phyloP scores from a whole-genome alignment of 2,888 invertebrate species.

The Anoplius nigerrimus region DNA sequence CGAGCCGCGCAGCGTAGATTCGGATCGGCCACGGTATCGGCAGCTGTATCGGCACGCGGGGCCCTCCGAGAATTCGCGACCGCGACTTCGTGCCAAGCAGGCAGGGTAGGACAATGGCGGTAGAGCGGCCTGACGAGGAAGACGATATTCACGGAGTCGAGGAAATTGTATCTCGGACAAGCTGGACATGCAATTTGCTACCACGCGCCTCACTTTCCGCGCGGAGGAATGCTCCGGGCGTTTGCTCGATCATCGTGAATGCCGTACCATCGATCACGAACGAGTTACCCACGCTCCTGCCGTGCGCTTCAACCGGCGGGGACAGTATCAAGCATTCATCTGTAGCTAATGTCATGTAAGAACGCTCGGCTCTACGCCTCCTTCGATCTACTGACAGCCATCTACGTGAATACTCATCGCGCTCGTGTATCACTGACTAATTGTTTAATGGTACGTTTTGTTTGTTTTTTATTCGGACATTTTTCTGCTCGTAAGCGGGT shows the following conservation, averaged over 20 bases:
- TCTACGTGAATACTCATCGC: conserved; percentile 48
- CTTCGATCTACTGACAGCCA: conserved; percentile 61
- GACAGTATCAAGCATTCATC: conserved; percentile 69
- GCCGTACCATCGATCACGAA: conserved; percentile 57
- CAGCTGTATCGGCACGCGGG: conserved; percentile 38
- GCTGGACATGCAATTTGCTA: not conserved
- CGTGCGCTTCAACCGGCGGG: conserved; percentile 64
- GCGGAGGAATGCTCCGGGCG: conserved; percentile 55
- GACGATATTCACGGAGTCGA: too few relatives aligned
- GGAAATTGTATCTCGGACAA: conserved; percentile 7
- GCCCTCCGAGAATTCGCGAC: conserved; percentile 25
- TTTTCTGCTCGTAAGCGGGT: too few relatives aligned
- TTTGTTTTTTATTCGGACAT: too few relatives aligned
- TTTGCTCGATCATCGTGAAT: conserved; percentile 47
- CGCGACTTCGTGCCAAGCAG: not conserved
- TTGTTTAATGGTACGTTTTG: too few relatives aligned
- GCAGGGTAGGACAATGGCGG: not conserved
- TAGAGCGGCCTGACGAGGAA: too few relatives aligned
- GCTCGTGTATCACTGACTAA: not conserved
- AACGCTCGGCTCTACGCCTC: conserved; percentile 58
- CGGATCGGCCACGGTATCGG: conserved; percentile 49
- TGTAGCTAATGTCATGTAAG: conserved; percentile 71
- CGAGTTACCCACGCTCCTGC: conserved; percentile 62
- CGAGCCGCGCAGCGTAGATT: conserved; percentile 43
- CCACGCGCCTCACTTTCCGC: conserved; percentile 36